phyloP scores from a whole-genome alignment of 1,140 invertebrate species.

The Hormaphis cornu region DNA sequence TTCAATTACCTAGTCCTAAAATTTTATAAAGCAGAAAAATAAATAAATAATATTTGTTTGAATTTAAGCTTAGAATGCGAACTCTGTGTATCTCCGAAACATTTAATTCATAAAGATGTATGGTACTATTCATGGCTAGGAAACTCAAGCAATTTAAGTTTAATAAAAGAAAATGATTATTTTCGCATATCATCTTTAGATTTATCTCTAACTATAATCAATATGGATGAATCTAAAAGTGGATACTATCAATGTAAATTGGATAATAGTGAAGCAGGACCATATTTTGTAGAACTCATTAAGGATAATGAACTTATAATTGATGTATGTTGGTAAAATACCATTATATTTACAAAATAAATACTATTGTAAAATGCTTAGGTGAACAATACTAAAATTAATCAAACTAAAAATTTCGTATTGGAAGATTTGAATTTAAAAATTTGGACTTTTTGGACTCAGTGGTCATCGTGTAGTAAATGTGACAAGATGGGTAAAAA shows the following conservation, averaged over 20 bases:
- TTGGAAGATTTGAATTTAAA: not conserved
- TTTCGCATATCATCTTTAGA: slow-evolving; percentile 43
- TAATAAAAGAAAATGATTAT: slow-evolving; percentile 35
- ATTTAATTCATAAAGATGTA: slow-evolving; percentile 41
- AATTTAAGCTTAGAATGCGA: slow-evolving; percentile 45
- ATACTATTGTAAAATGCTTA: not conserved
- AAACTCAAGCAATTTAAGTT: slow-evolving; percentile 1
- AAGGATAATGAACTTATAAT: slow-evolving; percentile 39
- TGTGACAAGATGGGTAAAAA: slow-evolving; percentile 49
- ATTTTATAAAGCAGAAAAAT: not conserved
- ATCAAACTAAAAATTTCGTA: not conserved
- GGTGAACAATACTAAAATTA: not conserved
- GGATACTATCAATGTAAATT: slow-evolving; percentile 48
- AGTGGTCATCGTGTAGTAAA: slow-evolving; percentile 54
- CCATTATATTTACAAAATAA: not conserved
- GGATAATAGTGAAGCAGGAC: slow-evolving; percentile 41
- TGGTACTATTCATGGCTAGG: slow-evolving; percentile 43
- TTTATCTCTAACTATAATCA: slow-evolving; percentile 44
- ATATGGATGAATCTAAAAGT: slow-evolving; percentile 43
- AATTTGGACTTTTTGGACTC: slow-evolving; percentile 43
- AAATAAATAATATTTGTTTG: not conserved
- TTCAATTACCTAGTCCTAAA: not conserved
- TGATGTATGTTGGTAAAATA: slow-evolving; percentile 24
- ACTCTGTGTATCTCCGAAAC: slow-evolving; percentile 46
- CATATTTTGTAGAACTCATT: slow-evolving; percentile 46